Base-by-base conservation (phyloP, 1,140 invertebrate genomes). In the Drosophila santomea region DNA sequence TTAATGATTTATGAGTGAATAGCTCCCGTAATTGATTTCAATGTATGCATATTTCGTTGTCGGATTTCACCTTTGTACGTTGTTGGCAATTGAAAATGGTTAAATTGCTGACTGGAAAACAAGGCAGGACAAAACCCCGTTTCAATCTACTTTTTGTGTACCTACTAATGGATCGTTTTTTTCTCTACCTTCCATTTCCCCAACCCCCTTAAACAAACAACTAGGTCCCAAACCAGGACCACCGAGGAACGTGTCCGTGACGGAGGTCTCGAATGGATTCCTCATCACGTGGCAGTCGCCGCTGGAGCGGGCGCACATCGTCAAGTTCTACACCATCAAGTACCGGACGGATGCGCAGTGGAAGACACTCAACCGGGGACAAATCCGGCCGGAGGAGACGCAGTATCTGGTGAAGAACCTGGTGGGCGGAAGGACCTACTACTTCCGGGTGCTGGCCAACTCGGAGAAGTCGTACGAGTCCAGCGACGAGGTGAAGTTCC, bases 281-380 rank as follows among this genome's bases (percentile, higher is more conserved):
- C 94, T 98, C 38, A 97, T 98, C 81, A 95, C 96, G 73, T 98
- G 97, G 97, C 95, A 96, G 91, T 94, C 95, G 59, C 97, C 97
- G n/a, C 73, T 95, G 47, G 96, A 97, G 90, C 94, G 95, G 72
- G 94, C 95, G 20, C 94, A 96, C 78, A 94, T 97, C 20, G 95
- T 98, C 69, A 96, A 97, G 91, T 97, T 97, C 93, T 98, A 98
- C 93, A 96, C 96, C 47, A 97, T 98, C 92, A 97, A 98, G 93
- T 98, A 97, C 93, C 95, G 96, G 90, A 97, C 96, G 20, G 97
- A 97, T 92, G 96, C 96, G 62, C 95, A 95, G 75, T 98, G 96
- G 97, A 97, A 96, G 93, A 95, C 95, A 61, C 94, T 97, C 78
- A 97, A 97, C 93, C 96, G 97, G 80, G 96, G 96, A 69, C 95